Evolutionary conservation across 2,888 invertebrate species (phyloP).

Genomic region (Boloria euphrosyne): DNA sequence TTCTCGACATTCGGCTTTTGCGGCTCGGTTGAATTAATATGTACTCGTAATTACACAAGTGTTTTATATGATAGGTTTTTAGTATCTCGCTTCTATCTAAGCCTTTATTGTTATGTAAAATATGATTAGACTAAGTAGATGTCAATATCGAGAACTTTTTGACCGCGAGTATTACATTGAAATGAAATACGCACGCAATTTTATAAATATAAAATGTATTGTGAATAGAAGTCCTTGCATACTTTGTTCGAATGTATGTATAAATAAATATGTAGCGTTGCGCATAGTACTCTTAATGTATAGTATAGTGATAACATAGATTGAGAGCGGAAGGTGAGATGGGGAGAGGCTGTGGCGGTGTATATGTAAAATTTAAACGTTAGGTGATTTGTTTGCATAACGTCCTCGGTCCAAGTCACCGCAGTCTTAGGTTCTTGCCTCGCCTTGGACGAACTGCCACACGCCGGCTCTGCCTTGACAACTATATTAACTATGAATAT

Average conservation of each 20-base stretch:
- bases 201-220: conserved; percentile 1
- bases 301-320: conserved; percentile 15
- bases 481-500: too few relatives aligned
- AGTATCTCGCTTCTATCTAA: too few relatives aligned
- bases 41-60: too few relatives aligned
- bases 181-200: too few relatives aligned
- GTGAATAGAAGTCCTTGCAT: neutral
- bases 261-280: conserved; percentile 16
- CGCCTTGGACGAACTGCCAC: neutral
- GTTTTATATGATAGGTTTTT: too few relatives aligned
- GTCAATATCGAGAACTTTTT: too few relatives aligned
- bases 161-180: too few relatives aligned
- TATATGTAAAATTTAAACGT: conserved; percentile 20
- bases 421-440: conserved; percentile 42
- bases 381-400: conserved; percentile 21
- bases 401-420: conserved; percentile 30
- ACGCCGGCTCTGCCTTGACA: neutral
- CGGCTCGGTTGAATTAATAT: too few relatives aligned
- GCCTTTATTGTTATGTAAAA: too few relatives aligned
- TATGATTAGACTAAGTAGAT: too few relatives aligned
- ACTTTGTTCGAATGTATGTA: conserved; percentile 14
- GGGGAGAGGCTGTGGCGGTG: conserved; percentile 14
- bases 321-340: conserved; percentile 1
- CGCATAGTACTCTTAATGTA: conserved; percentile 20
- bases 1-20: too few relatives aligned